These are phyloP conservation scores for Tetranychus piercei DNA, from an alignment of 2,888 invertebrate genomes.

Conservation along the genomic window DNA sequence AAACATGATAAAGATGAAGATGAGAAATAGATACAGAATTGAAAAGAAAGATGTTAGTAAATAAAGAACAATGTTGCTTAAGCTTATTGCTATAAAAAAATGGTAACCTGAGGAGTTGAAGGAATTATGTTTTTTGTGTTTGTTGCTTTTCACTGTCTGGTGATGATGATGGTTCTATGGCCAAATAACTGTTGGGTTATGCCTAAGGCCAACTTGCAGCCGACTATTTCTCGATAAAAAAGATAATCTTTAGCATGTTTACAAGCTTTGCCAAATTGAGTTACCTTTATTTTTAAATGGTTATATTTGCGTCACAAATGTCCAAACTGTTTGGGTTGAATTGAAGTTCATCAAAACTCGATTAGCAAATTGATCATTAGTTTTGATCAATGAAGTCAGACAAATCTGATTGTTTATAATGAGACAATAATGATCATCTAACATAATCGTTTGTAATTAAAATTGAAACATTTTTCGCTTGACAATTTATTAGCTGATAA, in stretches of 20 bases:
- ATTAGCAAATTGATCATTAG: too few relatives aligned
- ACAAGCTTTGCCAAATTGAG: neutral
- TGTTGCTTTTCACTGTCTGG: neutral
- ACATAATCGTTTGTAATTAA: too few relatives aligned
- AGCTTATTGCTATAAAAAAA: neutral
- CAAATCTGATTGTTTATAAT: too few relatives aligned
- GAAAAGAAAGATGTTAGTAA: neutral
- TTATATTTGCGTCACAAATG: neutral
- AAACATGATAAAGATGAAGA: neutral
- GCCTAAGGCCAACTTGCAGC: neutral
- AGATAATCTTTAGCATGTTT: neutral
- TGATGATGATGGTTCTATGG: neutral
- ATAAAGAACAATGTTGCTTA: neutral
- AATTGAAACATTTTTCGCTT: too few relatives aligned
- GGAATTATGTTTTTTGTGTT: neutral
- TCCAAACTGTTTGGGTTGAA: too few relatives aligned
- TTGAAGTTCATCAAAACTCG: too few relatives aligned
- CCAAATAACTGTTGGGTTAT: neutral
- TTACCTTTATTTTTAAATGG: neutral
- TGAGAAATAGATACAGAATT: neutral
- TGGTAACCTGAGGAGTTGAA: slow-evolving; percentile 1
- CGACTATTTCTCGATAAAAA: neutral
- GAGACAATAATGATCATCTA: too few relatives aligned
- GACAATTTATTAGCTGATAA: too few relatives aligned
- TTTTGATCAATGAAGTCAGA: too few relatives aligned